phyloP scores from a whole-genome alignment of 1,140 invertebrate genomes.

The Scaptomyza hsui region DNA sequence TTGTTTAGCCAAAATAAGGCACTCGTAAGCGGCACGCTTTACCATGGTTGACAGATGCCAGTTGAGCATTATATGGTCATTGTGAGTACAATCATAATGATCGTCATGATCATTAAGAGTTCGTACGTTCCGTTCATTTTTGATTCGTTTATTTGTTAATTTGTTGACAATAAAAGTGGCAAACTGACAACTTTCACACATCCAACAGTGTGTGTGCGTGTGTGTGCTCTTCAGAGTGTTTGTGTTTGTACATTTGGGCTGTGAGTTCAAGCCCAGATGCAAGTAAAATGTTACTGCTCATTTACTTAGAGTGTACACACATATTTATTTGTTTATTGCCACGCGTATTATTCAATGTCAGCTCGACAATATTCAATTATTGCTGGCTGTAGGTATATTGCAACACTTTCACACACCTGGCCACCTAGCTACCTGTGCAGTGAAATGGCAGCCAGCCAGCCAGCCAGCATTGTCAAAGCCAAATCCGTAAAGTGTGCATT shows the following conservation, averaged over 20 bases:
- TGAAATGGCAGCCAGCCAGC: too few species aligned
- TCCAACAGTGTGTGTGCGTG: conserved; percentile 7
- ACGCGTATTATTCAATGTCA: conserved; percentile 77
- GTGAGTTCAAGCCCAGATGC: conserved; percentile 33
- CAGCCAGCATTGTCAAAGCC: conserved; percentile 41
- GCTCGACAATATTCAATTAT: conserved; percentile 48
- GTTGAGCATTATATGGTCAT: conserved; percentile 32
- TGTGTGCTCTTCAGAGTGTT: conserved; percentile 10
- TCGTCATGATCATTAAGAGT: conserved; percentile 6
- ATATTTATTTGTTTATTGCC: conserved; percentile 25
- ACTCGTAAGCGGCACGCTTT: conserved; percentile 34
- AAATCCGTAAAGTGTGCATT: conserved; percentile 81
- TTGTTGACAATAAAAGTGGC: conserved; percentile 77
- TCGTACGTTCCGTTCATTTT: conserved; percentile 15
- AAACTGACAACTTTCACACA: conserved; percentile 79
- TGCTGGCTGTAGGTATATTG: conserved; percentile 47
- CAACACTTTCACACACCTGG: conserved; percentile 76
- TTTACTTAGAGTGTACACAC: neutral
- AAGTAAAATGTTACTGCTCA: conserved; percentile 2
- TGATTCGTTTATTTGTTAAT: conserved; percentile 53
- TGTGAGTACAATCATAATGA: conserved; percentile 33
- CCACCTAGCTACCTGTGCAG: conserved; percentile 25
- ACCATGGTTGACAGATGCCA: conserved; percentile 21
- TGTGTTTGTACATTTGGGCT: conserved; percentile 5
- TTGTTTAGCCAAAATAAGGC: conserved; percentile 70